phyloP scores from a whole-genome alignment of 2,797 vertebrate genomes.

The Heteromormyrus szaboi region DNA sequence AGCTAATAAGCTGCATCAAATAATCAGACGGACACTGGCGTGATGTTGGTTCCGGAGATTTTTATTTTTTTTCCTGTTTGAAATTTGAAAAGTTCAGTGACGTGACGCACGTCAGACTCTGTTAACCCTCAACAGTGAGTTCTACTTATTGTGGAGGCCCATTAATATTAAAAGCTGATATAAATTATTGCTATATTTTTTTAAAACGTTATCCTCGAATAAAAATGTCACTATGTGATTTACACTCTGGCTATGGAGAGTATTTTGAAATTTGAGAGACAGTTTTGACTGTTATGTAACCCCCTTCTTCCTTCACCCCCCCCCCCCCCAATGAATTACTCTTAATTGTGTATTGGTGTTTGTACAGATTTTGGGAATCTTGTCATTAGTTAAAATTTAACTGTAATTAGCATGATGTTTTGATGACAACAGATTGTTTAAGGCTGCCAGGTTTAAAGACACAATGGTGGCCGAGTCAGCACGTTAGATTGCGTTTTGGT shows the following conservation, averaged over 20 bases:
- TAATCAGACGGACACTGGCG: not conserved
- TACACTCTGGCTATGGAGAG: not conserved
- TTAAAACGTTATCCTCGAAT: not conserved
- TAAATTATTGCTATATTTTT: not conserved
- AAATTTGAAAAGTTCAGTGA: constrained; percentile 12
- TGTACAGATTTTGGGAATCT: not conserved
- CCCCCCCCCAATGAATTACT: not conserved
- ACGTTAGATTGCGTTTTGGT: not conserved
- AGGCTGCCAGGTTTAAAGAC: not conserved
- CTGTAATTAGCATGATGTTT: not conserved
- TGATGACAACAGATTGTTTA: not conserved
- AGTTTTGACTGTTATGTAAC: not conserved
- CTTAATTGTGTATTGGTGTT: not conserved
- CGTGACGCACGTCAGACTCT: not conserved
- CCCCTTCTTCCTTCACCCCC: not conserved
- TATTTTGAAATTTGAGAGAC: not conserved
- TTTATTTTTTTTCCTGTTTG: not conserved
- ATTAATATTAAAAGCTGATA: not conserved
- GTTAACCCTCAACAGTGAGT: not conserved
- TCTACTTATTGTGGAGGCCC: not conserved
- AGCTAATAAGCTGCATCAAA: not conserved
- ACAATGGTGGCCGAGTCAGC: not conserved
- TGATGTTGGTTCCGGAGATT: not conserved
- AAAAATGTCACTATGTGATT: not conserved
- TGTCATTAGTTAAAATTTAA: not conserved